Percentiles rank a stretch among this genome's conserved stretches.
phyloP scores from a whole-genome alignment of 1,140 invertebrate species.

The Drosophila lacteicornis region DNA sequence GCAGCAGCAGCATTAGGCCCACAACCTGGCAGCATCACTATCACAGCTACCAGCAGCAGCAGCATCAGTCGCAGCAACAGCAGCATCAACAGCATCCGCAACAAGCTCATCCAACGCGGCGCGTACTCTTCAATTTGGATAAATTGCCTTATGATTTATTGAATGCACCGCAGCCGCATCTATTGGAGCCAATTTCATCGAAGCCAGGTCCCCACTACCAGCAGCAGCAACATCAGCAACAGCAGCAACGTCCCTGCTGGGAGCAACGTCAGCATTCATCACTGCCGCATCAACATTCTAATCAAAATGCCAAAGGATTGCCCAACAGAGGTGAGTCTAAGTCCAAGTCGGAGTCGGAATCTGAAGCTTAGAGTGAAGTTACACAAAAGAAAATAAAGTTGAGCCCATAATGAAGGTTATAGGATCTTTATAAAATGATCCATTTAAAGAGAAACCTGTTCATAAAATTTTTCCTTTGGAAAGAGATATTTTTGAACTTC shows the following conservation, averaged over 20 bases:
- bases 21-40: constrained; percentile 74
- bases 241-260: constrained; percentile 52
- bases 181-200: constrained; percentile 74
- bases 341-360: constrained; percentile 24
- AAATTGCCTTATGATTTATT: constrained; percentile 85
- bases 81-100: constrained; percentile 41
- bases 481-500: too few species aligned
- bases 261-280: constrained; percentile 81
- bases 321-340: constrained; percentile 80
- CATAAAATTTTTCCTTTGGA: too few species aligned
- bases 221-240: constrained; percentile 53
- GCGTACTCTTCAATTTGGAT: constrained; percentile 85
- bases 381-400: background rate
- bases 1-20: constrained; percentile 48
- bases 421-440: too few species aligned
- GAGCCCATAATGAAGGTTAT: too few species aligned
- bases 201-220: constrained; percentile 69
- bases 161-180: constrained; percentile 79
- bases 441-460: too few species aligned
- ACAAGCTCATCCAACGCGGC: constrained; percentile 56
- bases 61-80: constrained; percentile 31
- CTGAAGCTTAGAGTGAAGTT: background rate
- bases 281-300: constrained; percentile 85
- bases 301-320: constrained; percentile 85
- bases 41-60: constrained; percentile 69